phyloP scores from a whole-genome alignment of 2,797 vertebrate genomes.

The Propithecus perrieri region DNA sequence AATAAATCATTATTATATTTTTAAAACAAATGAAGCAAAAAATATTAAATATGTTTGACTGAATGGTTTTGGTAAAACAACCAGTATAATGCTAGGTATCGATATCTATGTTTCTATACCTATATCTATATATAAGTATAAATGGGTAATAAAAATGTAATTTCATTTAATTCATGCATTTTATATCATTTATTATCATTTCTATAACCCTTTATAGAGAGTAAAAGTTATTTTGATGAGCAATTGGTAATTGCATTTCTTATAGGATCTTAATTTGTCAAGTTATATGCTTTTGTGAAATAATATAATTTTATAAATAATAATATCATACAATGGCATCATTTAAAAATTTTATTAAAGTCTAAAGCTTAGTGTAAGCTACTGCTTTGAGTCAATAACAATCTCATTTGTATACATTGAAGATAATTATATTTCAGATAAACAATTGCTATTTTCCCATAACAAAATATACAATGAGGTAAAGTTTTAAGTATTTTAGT shows the following conservation, averaged over 20 bases:
- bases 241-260: constrained; percentile 54
- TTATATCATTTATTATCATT: background rate
- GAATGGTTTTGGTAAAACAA: constrained; percentile 60
- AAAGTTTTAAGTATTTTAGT: constrained; percentile 77
- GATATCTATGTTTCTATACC: background rate
- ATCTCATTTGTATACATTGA: constrained; percentile 56
- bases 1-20: background rate
- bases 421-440: constrained; percentile 67
- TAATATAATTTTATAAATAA: constrained; percentile 76
- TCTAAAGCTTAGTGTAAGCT: constrained; percentile 73
- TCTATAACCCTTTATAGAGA: background rate
- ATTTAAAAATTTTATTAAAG: constrained; percentile 76
- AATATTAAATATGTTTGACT: constrained; percentile 35
- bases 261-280: constrained; percentile 72
- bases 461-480: constrained; percentile 73
- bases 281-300: constrained; percentile 66
- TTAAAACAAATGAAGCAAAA: constrained; percentile 54
- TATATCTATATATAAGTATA: background rate
- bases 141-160: constrained; percentile 47
- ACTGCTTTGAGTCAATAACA: constrained; percentile 73
- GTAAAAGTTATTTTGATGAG: constrained; percentile 72
- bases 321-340: constrained; percentile 68
- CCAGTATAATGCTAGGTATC: background rate
- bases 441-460: constrained; percentile 74
- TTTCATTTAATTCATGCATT: background rate